Base-by-base conservation (phyloP, 2,113 vertebrate species). In the Galemys pyrenaicus region DNA sequence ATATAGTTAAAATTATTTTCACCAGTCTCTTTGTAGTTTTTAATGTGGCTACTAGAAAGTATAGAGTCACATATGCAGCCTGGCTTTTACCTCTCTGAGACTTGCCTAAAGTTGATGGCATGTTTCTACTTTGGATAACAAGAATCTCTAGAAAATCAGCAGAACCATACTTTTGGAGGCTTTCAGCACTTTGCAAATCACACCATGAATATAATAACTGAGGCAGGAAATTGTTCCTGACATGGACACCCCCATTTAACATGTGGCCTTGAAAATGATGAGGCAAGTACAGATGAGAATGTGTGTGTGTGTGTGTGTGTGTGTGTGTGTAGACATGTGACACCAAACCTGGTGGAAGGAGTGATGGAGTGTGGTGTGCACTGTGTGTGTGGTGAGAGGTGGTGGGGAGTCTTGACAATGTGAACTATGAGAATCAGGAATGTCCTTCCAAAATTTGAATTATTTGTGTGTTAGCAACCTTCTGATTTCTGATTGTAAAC, bases 401-500 rank as follows among this genome's bases (percentile, higher is more conserved):
- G 44, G n/a, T 44, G n/a, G 20, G 16, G 35, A 4, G 41, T 26
- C 24, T 46, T 73, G 22, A 39, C 37, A 11, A 88, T 26, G n/a
- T 30, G 24, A 89, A 1, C 54, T 78, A 1, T 39, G 20, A 16
- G 54, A 88, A 22, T 3, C 17, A 68, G 35, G 11, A 86, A 8
- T 13, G 0, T 26, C 49, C 51, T 78, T 79, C 37, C 12, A 56
- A 51, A 87, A 94, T 9, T 15, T 17, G 2, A 32, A 11, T 73
- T 65, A 41, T 81, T 86, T 74, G 5, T 83, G n/a, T 96, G 30
- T 87, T 78, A 60, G 83, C 6, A 82, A 30, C 30, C 30, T 26
- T 91, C 46, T 75, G 71, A 70, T 71, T 74, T 89, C 22, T 30
- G 65, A 24, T 20, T 56, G 5, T 65, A 80, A 6, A 84, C 28